Percentiles rank a stretch among this genome's conserved stretches.
phyloP scores from a whole-genome alignment of 2,797 vertebrate species.

The Anguilla pacifica region DNA sequence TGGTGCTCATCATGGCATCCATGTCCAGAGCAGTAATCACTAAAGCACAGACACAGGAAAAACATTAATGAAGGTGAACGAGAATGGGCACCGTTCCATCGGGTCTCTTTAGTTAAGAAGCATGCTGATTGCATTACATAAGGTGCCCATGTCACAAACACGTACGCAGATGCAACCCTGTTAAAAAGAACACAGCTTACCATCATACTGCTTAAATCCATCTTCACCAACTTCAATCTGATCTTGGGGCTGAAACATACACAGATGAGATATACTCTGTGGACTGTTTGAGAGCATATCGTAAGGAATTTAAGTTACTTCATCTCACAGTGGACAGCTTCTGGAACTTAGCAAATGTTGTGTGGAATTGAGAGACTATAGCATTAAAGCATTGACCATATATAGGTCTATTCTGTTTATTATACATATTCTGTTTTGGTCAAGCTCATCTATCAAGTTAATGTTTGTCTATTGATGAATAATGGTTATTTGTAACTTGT shows the following conservation, averaged over 20 bases:
- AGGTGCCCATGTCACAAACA: constrained; percentile 40
- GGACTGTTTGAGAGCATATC: constrained; percentile 28
- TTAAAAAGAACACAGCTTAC: constrained; percentile 78
- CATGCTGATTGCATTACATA: constrained; percentile 60
- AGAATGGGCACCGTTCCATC: neutral
- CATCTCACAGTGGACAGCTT: neutral
- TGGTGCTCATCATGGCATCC: constrained; percentile 92
- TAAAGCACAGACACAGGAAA: constrained; percentile 45
- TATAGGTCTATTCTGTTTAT: neutral
- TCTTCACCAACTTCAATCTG: constrained; percentile 90
- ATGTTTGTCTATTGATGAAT: neutral
- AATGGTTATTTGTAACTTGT: neutral
- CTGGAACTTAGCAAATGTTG: constrained; percentile 14
- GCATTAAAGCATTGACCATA: neutral
- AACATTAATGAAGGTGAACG: constrained; percentile 17
- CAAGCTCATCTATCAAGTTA: neutral
- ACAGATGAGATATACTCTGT: constrained; percentile 67
- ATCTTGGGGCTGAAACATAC: constrained; percentile 90
- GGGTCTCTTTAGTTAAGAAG: constrained; percentile 27
- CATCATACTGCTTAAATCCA: constrained; percentile 96
- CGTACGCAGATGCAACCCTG: constrained; percentile 47
- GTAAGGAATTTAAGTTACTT: constrained; percentile 41
- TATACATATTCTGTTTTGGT: neutral
- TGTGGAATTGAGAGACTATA: neutral
- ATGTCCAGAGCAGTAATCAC: constrained; percentile 88